phyloP scores from a whole-genome alignment of 2,113 vertebrate genomes.

The Neoarius graeffei region DNA sequence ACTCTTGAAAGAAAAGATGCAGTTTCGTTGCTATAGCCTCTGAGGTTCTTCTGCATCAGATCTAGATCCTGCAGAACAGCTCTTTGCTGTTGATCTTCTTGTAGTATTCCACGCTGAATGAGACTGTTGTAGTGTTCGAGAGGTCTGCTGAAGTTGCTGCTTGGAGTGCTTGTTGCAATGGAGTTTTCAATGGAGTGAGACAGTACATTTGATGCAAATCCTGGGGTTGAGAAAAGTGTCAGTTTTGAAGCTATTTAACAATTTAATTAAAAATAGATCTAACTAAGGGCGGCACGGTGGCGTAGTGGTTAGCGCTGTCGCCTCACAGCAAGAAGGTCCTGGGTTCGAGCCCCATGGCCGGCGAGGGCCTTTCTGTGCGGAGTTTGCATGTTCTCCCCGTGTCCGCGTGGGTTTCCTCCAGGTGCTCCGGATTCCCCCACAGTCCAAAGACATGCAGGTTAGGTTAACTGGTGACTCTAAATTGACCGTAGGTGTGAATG shows the following conservation, averaged over 20 bases:
- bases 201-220: constrained; percentile 58
- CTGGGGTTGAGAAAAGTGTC: constrained; percentile 26
- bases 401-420: too few species aligned
- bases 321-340: too few species aligned
- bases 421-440: too few species aligned
- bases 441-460: too few species aligned
- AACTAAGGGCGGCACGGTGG: too few species aligned
- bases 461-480: too few species aligned
- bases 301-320: too few species aligned
- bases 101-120: constrained; percentile 63
- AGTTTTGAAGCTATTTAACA: neutral
- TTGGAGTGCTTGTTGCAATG: neutral
- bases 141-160: constrained; percentile 60
- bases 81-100: constrained; percentile 73
- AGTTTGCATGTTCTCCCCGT: too few species aligned
- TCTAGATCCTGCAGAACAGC: constrained; percentile 69
- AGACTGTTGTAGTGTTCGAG: constrained; percentile 71
- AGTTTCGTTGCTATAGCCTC: constrained; percentile 71
- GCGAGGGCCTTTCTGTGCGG: too few species aligned
- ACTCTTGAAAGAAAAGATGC: constrained; percentile 71
- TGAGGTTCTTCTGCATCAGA: constrained; percentile 66
- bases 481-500: too few species aligned
- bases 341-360: too few species aligned
- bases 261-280: neutral
- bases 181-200: constrained; percentile 55